Evolutionary conservation across 64 coral and sea anemone genomes (phyloP), one percentile per base, ranked within the genome.

Genomic region (Actinia equina): DNA sequence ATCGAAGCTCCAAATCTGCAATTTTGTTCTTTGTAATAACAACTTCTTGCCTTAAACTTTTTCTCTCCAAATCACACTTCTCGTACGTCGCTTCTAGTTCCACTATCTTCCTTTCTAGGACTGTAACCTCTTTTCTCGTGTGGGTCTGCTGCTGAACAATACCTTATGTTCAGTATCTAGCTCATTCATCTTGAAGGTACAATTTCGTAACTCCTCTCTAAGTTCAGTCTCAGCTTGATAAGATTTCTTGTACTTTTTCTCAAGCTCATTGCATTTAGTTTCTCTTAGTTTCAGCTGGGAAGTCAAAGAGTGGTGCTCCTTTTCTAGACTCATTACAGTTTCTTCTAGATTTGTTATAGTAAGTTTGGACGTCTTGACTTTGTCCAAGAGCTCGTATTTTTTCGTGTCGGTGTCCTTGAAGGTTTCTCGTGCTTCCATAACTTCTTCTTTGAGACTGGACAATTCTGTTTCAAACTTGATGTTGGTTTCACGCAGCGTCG

Each of bases 21-120:
- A 97, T 41, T 54, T 93, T 93, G 44, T 84, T 93, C 42, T 81
- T 76, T 57, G 86, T 59, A 6, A 70, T 20, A 59, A 84, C 60
- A 71, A 93, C 77, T 37, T 97, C 91, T 88, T 93, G 79, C 44
- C 82, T 90, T 10, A 71, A 52, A 41, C 77, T 65, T 88, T 85
- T 90, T 51, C 85, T 85, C 52, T 97, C 94, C 64, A 20, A n/a
- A 16, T 93, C 92, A 69, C 65, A 82, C 76, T 88, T 89, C 30
- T 87, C 92, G 54, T 60, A 88, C 1, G 80, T 17, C 79, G 89
- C 86, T 52, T 93, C 94, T 44, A 93, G 77, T 30, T 97, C 94
- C 67, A 77, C 79, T 44, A 86, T 25, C 59, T 93, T 97, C 44
- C 83, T 90, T 64, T 43, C 87, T 20, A 88, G 22, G 16, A 71